A percentile compares a stretch with the other conserved stretches of the same genome.
Conservation (phyloP, 2,888 invertebrate species). For the Eupelmus urozonus region DNA sequence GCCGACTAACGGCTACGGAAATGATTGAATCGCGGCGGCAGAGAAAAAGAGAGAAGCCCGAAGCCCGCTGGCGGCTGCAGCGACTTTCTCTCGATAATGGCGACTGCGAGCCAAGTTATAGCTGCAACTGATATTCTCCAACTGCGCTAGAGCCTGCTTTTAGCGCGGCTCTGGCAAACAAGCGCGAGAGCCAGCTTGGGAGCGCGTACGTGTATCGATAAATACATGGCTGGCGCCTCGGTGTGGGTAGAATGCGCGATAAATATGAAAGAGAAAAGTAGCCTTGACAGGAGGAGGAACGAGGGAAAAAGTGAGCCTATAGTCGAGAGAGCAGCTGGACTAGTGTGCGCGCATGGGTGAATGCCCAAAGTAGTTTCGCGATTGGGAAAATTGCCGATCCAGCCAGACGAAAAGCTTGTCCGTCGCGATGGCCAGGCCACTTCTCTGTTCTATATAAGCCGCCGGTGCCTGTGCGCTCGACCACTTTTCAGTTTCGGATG, state of each 20-base stretch:
- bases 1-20: constrained; percentile 19
- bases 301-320: background rate
- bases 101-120: background rate
- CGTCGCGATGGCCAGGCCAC: background rate
- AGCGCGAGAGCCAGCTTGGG: background rate
- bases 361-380: constrained; percentile 1
- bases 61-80: background rate
- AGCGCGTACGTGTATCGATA: background rate
- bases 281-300: background rate
- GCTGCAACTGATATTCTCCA: constrained; percentile 15
- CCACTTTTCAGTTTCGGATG: background rate
- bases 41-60: background rate
- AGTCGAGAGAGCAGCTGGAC: background rate
- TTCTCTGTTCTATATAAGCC: background rate
- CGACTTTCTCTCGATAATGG: constrained; percentile 12
- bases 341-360: background rate
- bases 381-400: constrained; percentile 22
- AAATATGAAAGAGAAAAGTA: background rate
- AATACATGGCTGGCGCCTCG: background rate
- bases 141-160: background rate
- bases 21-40: constrained; percentile 44
- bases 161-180: background rate
- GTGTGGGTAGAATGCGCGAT: background rate
- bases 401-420: constrained; percentile 12
- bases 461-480: background rate